Conservation (phyloP, 1,140 invertebrate species). For the Glossosoma conforme region DNA sequence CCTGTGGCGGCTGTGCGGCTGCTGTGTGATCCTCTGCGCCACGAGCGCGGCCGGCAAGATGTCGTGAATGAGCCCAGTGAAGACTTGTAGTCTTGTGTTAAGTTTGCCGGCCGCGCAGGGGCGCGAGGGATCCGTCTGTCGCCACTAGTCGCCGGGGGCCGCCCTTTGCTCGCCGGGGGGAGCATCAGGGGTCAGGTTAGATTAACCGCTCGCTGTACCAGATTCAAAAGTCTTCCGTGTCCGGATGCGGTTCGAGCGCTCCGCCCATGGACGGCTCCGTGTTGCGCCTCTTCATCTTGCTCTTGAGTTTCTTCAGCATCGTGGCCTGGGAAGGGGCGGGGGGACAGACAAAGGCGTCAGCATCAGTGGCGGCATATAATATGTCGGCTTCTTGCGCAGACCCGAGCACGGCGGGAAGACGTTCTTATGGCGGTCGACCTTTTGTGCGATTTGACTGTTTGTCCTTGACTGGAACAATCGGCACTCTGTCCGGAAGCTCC, state of each 20-base stretch:
- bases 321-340: slow-evolving; percentile 65
- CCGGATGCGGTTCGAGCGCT: slow-evolving; percentile 49
- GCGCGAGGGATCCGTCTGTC: neutral
- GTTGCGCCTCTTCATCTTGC: slow-evolving; percentile 91
- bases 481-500: too few relatives aligned
- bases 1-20: slow-evolving; percentile 11
- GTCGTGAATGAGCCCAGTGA: too few relatives aligned
- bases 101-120: too few relatives aligned
- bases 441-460: too few relatives aligned
- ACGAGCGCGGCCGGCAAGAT: neutral
- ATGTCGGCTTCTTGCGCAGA: too few relatives aligned
- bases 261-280: slow-evolving; percentile 85
- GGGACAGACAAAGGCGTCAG: slow-evolving; percentile 33
- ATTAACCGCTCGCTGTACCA: slow-evolving; percentile 62
- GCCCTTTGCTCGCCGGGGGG: slow-evolving; percentile 47
- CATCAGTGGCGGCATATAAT: slow-evolving; percentile 21
- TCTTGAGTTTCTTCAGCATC: slow-evolving; percentile 87
- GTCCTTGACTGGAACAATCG: too few relatives aligned
- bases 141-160: slow-evolving; percentile 53
- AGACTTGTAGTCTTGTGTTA: too few relatives aligned
- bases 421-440: too few relatives aligned
- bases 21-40: neutral
- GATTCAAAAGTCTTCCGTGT: slow-evolving; percentile 52
- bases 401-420: too few relatives aligned
- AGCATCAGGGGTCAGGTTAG: slow-evolving; percentile 61